phyloP scores from a whole-genome alignment of 2,113 vertebrate species.

The Amazona guildingii region DNA sequence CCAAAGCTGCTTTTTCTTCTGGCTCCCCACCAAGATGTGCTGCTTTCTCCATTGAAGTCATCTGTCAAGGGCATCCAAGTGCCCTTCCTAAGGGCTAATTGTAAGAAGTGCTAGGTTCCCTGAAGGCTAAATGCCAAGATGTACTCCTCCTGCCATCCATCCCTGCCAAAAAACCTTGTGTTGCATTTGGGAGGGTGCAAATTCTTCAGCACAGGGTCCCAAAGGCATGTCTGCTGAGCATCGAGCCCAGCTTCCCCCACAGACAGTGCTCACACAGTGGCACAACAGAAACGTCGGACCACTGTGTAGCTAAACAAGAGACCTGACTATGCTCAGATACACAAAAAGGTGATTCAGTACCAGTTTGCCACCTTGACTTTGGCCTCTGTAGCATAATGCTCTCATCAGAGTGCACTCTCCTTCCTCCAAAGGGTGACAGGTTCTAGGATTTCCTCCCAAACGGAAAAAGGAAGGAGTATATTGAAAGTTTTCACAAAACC shows the following conservation, averaged over 20 bases:
- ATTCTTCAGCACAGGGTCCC: not conserved
- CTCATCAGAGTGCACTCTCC: rapidly evolving
- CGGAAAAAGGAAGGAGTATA: not conserved
- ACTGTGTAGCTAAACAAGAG: not conserved
- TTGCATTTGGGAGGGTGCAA: not conserved
- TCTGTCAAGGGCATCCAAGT: not conserved
- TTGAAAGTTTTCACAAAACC: not conserved
- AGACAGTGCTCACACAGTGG: too few relatives aligned
- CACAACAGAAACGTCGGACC: rapidly evolving
- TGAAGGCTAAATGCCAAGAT: not conserved
- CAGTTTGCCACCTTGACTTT: not conserved
- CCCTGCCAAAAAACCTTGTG: not conserved
- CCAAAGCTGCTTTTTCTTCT: not conserved
- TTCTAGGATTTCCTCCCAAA: not conserved
- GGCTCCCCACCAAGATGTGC: not conserved
- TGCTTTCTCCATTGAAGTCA: not conserved
- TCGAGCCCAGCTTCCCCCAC: not conserved
- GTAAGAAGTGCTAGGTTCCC: not conserved
- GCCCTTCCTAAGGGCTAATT: not conserved
- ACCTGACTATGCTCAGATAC: not conserved
- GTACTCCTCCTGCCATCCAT: not conserved
- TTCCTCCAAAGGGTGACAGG: not conserved
- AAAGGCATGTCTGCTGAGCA: not conserved
- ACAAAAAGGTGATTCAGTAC: not conserved
- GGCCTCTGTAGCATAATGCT: not conserved